Evolutionary conservation across 2,888 invertebrate species (phyloP), one percentile per base, ranked within the genome.

Genomic region (Galerucella calmariensis): DNA sequence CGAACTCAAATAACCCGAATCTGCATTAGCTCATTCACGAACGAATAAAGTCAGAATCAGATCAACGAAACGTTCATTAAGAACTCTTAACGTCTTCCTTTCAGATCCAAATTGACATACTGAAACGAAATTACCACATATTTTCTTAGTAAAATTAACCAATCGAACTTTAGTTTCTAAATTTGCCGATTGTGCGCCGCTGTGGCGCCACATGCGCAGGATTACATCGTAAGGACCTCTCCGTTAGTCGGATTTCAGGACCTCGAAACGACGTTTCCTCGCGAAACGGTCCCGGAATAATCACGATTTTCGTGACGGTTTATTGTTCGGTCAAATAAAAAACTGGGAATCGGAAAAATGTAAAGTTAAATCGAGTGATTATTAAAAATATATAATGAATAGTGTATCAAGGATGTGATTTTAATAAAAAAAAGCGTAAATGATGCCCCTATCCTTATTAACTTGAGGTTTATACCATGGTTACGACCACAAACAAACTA

Each of bases 141-240:
- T 79, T 81, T 82, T 82, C 82, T 83, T 83, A 77, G 79, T 79
- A 84, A 85, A 71, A 85, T 86, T 86, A 85, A 84, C 85, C 85
- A 86, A 86, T 87, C 86, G 86, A 87, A 86, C 83, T 80, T 83
- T 84, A 83, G 84, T 84, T 83, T 82, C 75, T 78, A 77, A 77
- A 80, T 78, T 80, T 78, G 79, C 83, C 81, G 89, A 90, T 86
- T 87, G 90, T 83, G 89, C 90, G 83, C 88, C 73, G 61, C 67
- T 27, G 69, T 44, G 72, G 69, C 72, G 86, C 88, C 77, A 81
- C 85, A 77, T 85, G 86, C 87, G 87, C 90, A 90, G 89, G 90
- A 80, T 89, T 89, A 89, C 79, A 69, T 58, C 35, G 67, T 51
- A 75, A 77, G 74, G 77, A 75, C 62, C 84, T 80, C 89, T 89